Percentiles rank a stretch among this genome's conserved stretches.
Evolutionary conservation across 2,888 invertebrate species (phyloP).

Genomic region (Timandra comae): DNA sequence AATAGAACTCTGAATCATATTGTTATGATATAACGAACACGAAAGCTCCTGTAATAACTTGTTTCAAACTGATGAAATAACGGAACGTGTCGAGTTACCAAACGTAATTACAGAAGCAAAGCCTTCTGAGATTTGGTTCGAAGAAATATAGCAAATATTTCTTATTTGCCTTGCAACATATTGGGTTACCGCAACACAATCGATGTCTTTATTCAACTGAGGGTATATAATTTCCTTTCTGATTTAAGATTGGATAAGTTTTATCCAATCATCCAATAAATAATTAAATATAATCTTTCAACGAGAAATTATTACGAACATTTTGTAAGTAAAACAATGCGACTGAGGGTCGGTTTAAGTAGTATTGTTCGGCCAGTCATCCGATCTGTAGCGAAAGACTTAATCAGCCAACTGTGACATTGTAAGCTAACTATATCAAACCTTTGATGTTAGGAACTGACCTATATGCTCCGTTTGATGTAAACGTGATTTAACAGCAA

Average conservation of each 20-base stretch:
- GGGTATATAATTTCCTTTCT: no score
- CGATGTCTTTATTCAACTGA: no score
- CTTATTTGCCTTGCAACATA: no score
- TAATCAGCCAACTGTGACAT: conserved; percentile 6
- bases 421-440: conserved; percentile 9
- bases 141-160: conserved; percentile 8
- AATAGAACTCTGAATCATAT: conserved; percentile 20
- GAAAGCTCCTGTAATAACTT: conserved; percentile 11
- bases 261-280: no score
- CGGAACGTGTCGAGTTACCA: conserved; percentile 11
- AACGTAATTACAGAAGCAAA: conserved; percentile 9
- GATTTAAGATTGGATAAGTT: no score
- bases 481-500: conserved; percentile 18
- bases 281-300: no score
- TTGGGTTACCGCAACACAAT: no score
- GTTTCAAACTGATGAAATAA: conserved; percentile 11
- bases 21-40: conserved; percentile 13
- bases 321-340: no score
- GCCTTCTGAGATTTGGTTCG: no score
- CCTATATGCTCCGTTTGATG: conserved; percentile 19
- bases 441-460: conserved; percentile 21
- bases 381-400: neutral
- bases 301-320: no score
- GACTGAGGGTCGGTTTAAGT: no score
- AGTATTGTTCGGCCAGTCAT: no score